Conservation (phyloP, 2,113 vertebrate species). For the Bubo scandiacus region DNA sequence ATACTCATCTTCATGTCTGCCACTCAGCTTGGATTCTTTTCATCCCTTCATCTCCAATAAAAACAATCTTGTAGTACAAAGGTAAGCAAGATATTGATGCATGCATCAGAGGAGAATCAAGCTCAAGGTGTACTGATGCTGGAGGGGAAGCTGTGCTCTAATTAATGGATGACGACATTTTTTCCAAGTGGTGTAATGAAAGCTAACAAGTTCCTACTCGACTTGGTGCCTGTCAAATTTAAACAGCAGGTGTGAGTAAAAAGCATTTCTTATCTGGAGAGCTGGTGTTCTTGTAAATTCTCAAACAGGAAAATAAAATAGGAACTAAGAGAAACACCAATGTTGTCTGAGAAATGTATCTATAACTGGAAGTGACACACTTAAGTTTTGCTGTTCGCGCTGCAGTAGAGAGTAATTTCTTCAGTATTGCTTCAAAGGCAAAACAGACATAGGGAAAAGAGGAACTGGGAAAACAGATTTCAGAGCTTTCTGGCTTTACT, state of each 20-base stretch:
- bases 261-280: neutral
- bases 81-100: neutral
- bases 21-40: neutral
- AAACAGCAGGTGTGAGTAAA: neutral
- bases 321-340: neutral
- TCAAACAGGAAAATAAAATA: neutral
- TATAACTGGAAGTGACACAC: neutral
- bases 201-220: neutral
- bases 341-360: neutral
- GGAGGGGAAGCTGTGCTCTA: neutral
- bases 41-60: neutral
- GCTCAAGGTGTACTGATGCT: neutral
- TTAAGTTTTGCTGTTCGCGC: neutral
- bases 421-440: neutral
- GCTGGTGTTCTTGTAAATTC: neutral
- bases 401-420: neutral
- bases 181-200: slow-evolving; percentile 10
- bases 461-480: neutral
- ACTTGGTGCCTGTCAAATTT: neutral
- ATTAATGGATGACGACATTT: neutral
- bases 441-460: neutral
- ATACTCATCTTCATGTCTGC: neutral
- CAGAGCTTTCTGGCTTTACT: neutral
- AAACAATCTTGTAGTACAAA: neutral
- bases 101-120: neutral